Percentiles rank a stretch among this genome's conserved stretches.
These are phyloP conservation scores for Prorops nasuta DNA, from an alignment of 1,140 invertebrate genomes.

Conservation along the genomic window DNA sequence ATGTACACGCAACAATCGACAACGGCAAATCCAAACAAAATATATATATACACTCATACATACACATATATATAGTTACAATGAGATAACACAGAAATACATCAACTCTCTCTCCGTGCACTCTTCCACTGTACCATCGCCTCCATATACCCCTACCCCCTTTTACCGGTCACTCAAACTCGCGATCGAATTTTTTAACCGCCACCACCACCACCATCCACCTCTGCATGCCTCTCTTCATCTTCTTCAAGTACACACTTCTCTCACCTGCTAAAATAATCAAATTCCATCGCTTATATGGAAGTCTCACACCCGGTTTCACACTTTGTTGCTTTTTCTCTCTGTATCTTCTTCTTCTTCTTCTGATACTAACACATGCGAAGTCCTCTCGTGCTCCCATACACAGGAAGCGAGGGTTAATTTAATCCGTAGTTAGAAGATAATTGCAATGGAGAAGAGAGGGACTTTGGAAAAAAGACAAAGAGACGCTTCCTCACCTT, in stretches of 20 bases:
- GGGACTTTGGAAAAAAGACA: slow-evolving; percentile 13
- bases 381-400: slow-evolving; percentile 1
- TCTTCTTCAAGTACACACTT: not conserved
- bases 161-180: slow-evolving; percentile 10
- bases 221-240: not conserved
- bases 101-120: not conserved
- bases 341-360: slow-evolving; percentile 17
- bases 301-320: too few relatives aligned
- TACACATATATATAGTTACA: not conserved
- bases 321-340: too few relatives aligned
- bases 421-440: slow-evolving; percentile 17
- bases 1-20: slow-evolving; percentile 16
- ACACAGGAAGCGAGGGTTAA: slow-evolving; percentile 20
- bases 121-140: too few relatives aligned
- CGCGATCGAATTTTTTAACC: slow-evolving; percentile 2
- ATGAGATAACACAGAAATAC: not conserved
- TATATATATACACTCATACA: not conserved
- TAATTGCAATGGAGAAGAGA: slow-evolving; percentile 15
- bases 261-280: too few relatives aligned
- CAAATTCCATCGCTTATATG: too few relatives aligned
- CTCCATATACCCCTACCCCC: too few relatives aligned
- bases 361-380: slow-evolving; percentile 24
- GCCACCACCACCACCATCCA: slow-evolving; percentile 13
- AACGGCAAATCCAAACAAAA: slow-evolving; percentile 24
- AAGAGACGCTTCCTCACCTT: slow-evolving; percentile 42